Conservation (phyloP, 2,797 vertebrate genomes). For the Cryptoprocta ferox region DNA sequence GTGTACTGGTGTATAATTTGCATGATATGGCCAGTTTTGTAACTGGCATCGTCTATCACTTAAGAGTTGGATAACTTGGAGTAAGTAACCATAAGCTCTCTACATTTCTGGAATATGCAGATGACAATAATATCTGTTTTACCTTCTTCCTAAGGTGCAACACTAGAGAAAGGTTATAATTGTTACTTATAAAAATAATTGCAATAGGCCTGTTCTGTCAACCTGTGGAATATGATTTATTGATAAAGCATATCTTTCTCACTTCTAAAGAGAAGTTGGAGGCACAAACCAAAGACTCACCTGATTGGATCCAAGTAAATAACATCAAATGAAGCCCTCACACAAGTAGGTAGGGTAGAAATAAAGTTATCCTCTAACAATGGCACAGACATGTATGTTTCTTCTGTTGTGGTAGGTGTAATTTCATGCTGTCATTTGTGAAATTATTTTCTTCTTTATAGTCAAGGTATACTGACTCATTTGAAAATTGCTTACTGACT, state of each 20-base stretch:
- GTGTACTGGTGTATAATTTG: conserved; percentile 56
- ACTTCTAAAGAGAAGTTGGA: neutral
- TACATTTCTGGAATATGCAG: conserved; percentile 4
- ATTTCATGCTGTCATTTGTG: neutral
- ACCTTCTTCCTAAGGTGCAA: conserved; percentile 15
- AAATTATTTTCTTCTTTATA: neutral
- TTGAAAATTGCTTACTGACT: conserved; percentile 28
- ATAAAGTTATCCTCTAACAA: neutral
- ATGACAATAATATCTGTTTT: conserved; percentile 31
- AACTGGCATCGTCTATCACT: neutral
- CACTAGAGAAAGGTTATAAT: conserved; percentile 10
- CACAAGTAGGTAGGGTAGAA: neutral
- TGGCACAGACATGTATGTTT: neutral
- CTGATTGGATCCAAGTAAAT: neutral
- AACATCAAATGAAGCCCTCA: neutral
- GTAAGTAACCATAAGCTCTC: neutral
- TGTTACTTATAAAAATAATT: conserved; percentile 53
- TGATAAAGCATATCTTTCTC: neutral
- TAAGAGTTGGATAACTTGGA: conserved; percentile 28
- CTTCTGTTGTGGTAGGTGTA: neutral
- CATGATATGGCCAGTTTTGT: conserved; percentile 54
- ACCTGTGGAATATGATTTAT: neutral
- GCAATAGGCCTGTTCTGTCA: neutral
- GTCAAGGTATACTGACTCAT: neutral
- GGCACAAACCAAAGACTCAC: neutral